A percentile compares a stretch with the other conserved stretches of the same genome.
phyloP scores from a whole-genome alignment of 1,140 invertebrate genomes.

The Drosophila ercepeae region DNA sequence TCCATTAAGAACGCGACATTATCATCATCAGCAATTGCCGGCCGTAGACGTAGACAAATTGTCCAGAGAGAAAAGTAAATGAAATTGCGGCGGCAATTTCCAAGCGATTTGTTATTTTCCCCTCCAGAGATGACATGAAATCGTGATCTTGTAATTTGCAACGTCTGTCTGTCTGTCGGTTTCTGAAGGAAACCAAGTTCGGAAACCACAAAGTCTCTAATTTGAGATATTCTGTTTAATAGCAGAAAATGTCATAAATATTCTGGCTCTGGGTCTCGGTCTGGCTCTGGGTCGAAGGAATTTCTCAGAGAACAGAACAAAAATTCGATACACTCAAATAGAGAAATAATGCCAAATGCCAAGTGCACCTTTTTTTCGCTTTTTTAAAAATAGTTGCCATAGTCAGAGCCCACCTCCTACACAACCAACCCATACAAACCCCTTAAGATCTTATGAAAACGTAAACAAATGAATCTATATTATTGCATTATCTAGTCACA shows the following conservation, averaged over 20 bases:
- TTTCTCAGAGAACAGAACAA: neutral
- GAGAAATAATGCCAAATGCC: slow-evolving; percentile 60
- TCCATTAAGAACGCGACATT: slow-evolving; percentile 17
- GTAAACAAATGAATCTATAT: slow-evolving; percentile 81
- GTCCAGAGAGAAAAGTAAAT: slow-evolving; percentile 55
- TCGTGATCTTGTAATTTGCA: slow-evolving; percentile 77
- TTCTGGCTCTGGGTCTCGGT: too few species aligned
- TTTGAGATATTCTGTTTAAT: neutral
- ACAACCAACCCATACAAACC: slow-evolving; percentile 14
- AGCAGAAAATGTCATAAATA: neutral
- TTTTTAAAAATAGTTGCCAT: slow-evolving; percentile 42
- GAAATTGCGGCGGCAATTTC: slow-evolving; percentile 69
- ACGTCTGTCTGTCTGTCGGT: slow-evolving; percentile 40
- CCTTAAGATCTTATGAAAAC: slow-evolving; percentile 52
- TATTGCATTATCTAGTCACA: slow-evolving; percentile 61
- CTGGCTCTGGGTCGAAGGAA: too few species aligned
- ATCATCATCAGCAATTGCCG: slow-evolving; percentile 33
- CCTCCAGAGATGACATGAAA: slow-evolving; percentile 31
- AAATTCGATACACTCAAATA: slow-evolving; percentile 17
- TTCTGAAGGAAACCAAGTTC: slow-evolving; percentile 39
- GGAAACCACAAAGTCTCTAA: neutral
- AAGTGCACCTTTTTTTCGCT: slow-evolving; percentile 56
- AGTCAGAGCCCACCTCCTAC: neutral
- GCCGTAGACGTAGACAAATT: slow-evolving; percentile 68
- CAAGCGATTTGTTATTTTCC: slow-evolving; percentile 50